Base-by-base conservation (phyloP, 35 echinoderm and acorn worm genomes). In the Stichopus chloronotus region DNA sequence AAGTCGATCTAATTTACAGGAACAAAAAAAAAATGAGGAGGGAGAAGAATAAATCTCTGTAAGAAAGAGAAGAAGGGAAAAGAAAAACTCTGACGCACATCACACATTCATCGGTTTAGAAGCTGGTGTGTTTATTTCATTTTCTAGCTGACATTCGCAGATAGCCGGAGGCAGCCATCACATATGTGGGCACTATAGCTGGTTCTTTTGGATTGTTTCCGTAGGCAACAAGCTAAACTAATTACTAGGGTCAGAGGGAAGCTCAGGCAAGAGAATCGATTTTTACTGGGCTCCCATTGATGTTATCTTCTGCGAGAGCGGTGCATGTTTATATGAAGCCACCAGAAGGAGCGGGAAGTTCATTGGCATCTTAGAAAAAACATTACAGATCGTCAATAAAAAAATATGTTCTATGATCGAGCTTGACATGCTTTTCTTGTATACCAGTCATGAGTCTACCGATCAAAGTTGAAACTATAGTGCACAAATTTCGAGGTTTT, bases 301-400 rank as follows among this genome's bases (percentile, higher is more conserved):
- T 65, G 61, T 65, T 65, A 65, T 65, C 61, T 65, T 65, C 61
- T 14, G 11, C 61, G 61, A 65, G 11, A 19, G 19, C 61, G 11
- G 61, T 65, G 11, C 61, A 65, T 65, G 61, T 65, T 65, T 65
- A 43, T 43, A 65, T 65, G 61, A 65, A 65, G 61, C 19, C 61
- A 65, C 61, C 11, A 65, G 61, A 65, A 65, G 61, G 19, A 11
- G 30, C 8, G 11, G 9, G 61, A 65, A 65, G 61, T 65, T 65
- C 61, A 65, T 65, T 65, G 61, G 61, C 61, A 65, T 65, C 61
- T 65, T 65, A 65, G 61, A 65, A 65, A 61, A 65, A 65, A 65
- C 61, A 65, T 65, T 65, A 65, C 61, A 65, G 61, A 19, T 65
- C 19, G 30, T 43, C 30, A 43, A 43, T 65, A 11, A 19, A 65